Evolutionary conservation across 2,113 vertebrate species (phyloP).

Genomic region (Heterotilapia buettikoferi): DNA sequence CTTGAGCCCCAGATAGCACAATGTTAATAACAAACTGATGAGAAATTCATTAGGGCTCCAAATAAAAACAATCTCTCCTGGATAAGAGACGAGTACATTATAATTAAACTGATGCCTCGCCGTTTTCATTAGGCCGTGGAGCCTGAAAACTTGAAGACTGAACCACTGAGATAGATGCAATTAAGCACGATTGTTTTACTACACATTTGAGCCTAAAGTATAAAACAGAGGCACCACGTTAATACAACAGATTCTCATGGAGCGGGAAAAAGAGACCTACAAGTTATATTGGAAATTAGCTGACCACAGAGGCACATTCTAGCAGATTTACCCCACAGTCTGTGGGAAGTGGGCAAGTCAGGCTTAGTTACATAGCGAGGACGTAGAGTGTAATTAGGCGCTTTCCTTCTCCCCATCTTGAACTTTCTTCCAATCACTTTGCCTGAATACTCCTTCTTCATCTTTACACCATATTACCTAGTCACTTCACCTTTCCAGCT

Average conservation of each 20-base stretch:
- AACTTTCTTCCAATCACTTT: slow-evolving; percentile 4
- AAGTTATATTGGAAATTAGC: background rate
- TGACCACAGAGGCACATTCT: background rate
- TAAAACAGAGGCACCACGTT: slow-evolving; percentile 26
- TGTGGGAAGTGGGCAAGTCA: slow-evolving; percentile 26
- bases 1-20: slow-evolving; percentile 58
- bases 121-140: slow-evolving; percentile 66
- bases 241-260: slow-evolving; percentile 15
- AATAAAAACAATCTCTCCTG: slow-evolving; percentile 73
- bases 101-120: slow-evolving; percentile 73
- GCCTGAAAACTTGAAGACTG: slow-evolving; percentile 51
- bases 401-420: background rate
- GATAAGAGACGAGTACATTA: slow-evolving; percentile 65
- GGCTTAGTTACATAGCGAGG: slow-evolving; percentile 39
- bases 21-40: slow-evolving; percentile 76
- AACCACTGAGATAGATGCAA: slow-evolving; percentile 54
- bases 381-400: slow-evolving; percentile 15
- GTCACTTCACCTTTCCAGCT: background rate
- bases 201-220: slow-evolving; percentile 35
- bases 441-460: background rate
- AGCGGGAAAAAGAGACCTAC: background rate
- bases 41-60: slow-evolving; percentile 76
- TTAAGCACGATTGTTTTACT: slow-evolving; percentile 59
- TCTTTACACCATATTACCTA: background rate
- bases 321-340: background rate